A percentile compares a stretch with the other conserved stretches of the same genome.
Evolutionary conservation across 2,113 vertebrate species (phyloP).

Genomic region (Plectropomus leopardus): DNA sequence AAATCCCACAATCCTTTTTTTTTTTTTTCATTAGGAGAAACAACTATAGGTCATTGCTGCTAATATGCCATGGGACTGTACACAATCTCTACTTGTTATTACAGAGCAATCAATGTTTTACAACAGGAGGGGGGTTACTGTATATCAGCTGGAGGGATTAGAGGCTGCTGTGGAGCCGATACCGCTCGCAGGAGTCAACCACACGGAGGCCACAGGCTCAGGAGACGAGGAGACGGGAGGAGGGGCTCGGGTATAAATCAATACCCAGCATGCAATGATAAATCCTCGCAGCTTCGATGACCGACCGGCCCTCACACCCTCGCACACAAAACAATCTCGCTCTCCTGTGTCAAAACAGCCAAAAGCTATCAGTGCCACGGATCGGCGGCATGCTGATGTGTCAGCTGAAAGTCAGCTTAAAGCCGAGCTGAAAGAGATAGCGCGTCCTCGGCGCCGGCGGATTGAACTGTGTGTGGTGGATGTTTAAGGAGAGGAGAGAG

Average conservation of each 20-base stretch:
- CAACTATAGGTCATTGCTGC: slow-evolving; percentile 2
- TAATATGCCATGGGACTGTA: slow-evolving; percentile 20
- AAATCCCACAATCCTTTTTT: slow-evolving; percentile 16
- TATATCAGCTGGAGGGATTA: slow-evolving; percentile 65
- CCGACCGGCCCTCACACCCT: slow-evolving; percentile 74
- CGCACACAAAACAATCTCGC: slow-evolving; percentile 79
- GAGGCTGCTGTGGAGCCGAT: slow-evolving; percentile 54
- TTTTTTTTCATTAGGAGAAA: slow-evolving; percentile 1
- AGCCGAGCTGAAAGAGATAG: slow-evolving; percentile 40
- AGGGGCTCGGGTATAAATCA: slow-evolving; percentile 75
- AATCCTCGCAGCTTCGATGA: slow-evolving; percentile 76
- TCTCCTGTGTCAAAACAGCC: slow-evolving; percentile 77
- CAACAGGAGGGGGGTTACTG: slow-evolving; percentile 45
- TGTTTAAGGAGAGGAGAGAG: slow-evolving; percentile 8
- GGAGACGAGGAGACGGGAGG: not conserved
- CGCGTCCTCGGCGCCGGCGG: slow-evolving; percentile 24
- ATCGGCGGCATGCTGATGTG: slow-evolving; percentile 72
- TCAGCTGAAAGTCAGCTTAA: slow-evolving; percentile 73
- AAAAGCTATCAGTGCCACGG: slow-evolving; percentile 77
- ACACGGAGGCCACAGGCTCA: slow-evolving; percentile 40
- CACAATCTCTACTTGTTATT: slow-evolving; percentile 60
- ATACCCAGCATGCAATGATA: slow-evolving; percentile 77
- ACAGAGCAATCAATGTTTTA: slow-evolving; percentile 69
- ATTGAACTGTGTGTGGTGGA: not conserved
- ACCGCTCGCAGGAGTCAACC: slow-evolving; percentile 55